Evolutionary conservation across 2,113 vertebrate genomes (phyloP), one percentile per base, ranked within the genome.

Genomic region (Ceyx margarethae): DNA sequence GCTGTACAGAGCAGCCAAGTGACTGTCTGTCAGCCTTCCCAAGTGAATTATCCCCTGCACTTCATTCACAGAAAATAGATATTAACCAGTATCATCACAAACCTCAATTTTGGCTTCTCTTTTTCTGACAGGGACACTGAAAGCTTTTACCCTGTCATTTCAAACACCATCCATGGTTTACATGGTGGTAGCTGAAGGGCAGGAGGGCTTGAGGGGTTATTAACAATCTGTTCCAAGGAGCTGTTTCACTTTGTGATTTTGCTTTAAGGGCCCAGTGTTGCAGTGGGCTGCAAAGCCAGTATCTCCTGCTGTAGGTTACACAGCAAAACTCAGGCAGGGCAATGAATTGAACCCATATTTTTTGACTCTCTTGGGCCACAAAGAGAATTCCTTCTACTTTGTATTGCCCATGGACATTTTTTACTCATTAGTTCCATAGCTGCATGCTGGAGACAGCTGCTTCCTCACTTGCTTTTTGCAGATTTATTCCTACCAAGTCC

Each of bases 401-500:
- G 75, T 58, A 80, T 5, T 64, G 48, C 21, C 28, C 61, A 9
- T 10, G 28, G 83, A 88, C 68, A 45, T n/a, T 28, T 69, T 79
- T 60, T 43, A 64, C 51, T 91, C 60, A 78, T 83, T 58, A 57
- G 16, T 40, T 60, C 57, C 31, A 28, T 15, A 71, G 68, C 61
- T 90, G 58, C 45, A 62, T 33, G 40, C 65, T 91, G 61, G 35
- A 93, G 68, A 75, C 90, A 95, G 82, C 72, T 91, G 90, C 40
- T 91, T 93, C 51, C 65, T 67, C 0, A 0, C 56, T 17, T 51
- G 46, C 56, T 64, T 81, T 37, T 37, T 37, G 37, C 54, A 85
- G 74, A 84, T n/a, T 79, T 75, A 42, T 4, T 50, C 35, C 45
- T 80, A n/a, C 15, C 18, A 71, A 62, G 26, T 40, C 51, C 26